Conservation (phyloP, 2,113 vertebrate genomes). For the Carollia perspicillata region DNA sequence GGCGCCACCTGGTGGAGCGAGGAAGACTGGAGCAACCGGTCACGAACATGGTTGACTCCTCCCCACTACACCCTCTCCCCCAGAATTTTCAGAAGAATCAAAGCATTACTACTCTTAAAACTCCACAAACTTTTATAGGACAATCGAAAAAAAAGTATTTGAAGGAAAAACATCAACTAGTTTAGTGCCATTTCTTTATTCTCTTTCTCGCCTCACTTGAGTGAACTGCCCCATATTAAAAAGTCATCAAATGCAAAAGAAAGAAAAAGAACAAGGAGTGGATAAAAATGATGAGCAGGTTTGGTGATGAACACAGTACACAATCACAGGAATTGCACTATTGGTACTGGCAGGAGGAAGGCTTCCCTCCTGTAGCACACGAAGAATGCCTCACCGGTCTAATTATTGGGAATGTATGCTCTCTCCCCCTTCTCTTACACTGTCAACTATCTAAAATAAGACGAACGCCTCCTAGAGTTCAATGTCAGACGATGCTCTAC, state of each 20-base stretch:
- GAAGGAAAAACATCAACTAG: background rate
- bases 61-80: background rate
- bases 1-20: background rate
- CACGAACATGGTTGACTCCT: background rate
- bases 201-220: background rate
- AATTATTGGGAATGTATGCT: background rate
- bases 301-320: too few species aligned
- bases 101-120: background rate
- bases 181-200: background rate
- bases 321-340: background rate
- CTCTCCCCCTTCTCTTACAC: background rate
- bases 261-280: background rate
- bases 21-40: background rate
- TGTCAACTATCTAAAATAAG: background rate
- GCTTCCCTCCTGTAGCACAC: rapidly evolving
- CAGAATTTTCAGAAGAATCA: background rate
- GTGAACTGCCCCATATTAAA: background rate
- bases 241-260: background rate
- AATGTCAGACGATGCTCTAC: background rate
- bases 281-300: background rate
- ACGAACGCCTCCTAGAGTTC: background rate
- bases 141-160: background rate
- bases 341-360: background rate
- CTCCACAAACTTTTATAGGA: background rate
- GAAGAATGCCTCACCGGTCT: background rate